A percentile compares a stretch with the other conserved stretches of the same genome.
phyloP scores from a whole-genome alignment of 2,888 invertebrate species.

The Caenorhabditis virilis region DNA sequence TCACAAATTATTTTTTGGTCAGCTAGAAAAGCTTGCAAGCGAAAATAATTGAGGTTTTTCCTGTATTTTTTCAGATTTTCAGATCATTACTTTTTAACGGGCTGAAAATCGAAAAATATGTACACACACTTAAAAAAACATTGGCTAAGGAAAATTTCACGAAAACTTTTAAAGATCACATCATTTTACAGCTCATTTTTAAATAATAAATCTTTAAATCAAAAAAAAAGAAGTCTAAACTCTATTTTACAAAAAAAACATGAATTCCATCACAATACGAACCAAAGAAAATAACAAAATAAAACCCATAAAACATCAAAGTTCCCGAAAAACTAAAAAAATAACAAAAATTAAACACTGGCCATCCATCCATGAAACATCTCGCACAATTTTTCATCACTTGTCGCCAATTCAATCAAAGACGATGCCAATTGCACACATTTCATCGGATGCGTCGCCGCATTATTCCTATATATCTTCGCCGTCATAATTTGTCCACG shows the following conservation, averaged over 20 bases:
- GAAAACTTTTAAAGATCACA: no score
- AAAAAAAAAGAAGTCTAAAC: no score
- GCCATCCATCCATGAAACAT: slow-evolving; percentile 98
- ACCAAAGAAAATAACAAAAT: background rate
- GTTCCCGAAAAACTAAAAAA: slow-evolving; percentile 2
- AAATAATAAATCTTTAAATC: slow-evolving; percentile 9
- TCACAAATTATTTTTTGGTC: no score
- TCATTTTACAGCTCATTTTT: no score
- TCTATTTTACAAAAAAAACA: background rate
- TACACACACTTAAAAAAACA: no score
- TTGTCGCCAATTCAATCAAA: slow-evolving; percentile 88
- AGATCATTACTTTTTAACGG: no score
- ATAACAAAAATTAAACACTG: slow-evolving; percentile 75
- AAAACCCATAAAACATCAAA: no score
- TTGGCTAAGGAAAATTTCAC: no score
- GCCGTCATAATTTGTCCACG: slow-evolving; percentile 30
- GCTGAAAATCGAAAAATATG: no score
- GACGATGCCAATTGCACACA: slow-evolving; percentile 76
- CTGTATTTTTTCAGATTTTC: no score
- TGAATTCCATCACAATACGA: background rate
- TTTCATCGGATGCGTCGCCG: slow-evolving; percentile 47
- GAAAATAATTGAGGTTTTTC: no score
- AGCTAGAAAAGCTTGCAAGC: no score
- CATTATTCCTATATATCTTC: slow-evolving; percentile 23
- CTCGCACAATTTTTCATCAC: slow-evolving; percentile 83